Evolutionary conservation across 2,888 invertebrate genomes (phyloP), one percentile per base, ranked within the genome.

Genomic region (Mayetiola destructor): DNA sequence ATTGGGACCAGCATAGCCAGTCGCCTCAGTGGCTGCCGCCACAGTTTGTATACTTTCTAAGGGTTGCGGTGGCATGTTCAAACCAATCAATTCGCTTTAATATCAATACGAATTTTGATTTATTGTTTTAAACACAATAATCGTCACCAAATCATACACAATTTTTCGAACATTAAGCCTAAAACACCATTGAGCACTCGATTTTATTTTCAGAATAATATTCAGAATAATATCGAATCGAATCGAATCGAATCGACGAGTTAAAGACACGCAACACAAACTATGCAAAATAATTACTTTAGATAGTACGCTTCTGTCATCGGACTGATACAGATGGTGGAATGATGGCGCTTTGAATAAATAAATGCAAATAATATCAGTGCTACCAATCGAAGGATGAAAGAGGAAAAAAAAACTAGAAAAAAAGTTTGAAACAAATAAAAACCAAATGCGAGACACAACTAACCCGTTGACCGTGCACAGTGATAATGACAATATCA

Each of bases 31-130:
- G 68, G 48, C 70, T 32, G 79, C 75, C 61, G 80, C 77, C 54
- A 80, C 80, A 58, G 81, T 81, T 67, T 82, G 82, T 62, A 81
- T 76, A 58, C 82, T 81, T 68, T 84, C 83, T 59, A 84, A 71
- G 56, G 83, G 83, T 64, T 82, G 76, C 54, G 84, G 83, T 62
- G 80, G 77, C 81, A 81, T 81, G 18, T 29, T 53, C 18, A 2
- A 40, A 40, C 20, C 18, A 20, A 6, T 40, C 18, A 18, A 12
- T 12, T 10, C 20, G 42, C 21, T 23, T 2, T 5, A 23, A 12
- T 27, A 36, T 3, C 5, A 36, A 36, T 36, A 21, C 23, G 9
- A 40, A 40, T 12, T 21, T 6, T 18, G 39, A 23, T 27, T 5
- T n/a, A 37, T 37, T 9, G 3, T 37, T 14, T 27, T 27, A 14